phyloP scores from a whole-genome alignment of 2,888 invertebrate species.

The Acheta domesticus region DNA sequence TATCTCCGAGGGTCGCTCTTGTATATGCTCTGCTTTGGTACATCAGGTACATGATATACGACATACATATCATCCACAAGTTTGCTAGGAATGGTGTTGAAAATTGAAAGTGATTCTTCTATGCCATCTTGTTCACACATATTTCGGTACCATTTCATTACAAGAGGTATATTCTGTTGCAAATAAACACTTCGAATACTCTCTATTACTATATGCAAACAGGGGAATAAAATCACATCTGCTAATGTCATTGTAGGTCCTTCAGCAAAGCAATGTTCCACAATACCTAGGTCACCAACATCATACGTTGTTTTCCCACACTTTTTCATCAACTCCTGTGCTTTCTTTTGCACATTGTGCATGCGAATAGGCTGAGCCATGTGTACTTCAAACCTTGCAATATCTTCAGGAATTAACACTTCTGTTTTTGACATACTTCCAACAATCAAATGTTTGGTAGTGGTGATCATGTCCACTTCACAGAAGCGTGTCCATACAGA shows the following conservation, averaged over 20 bases:
- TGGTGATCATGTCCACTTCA: slow-evolving; percentile 70
- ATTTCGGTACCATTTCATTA: slow-evolving; percentile 60
- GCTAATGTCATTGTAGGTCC: slow-evolving; percentile 78
- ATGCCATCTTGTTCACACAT: slow-evolving; percentile 42
- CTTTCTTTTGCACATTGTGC: slow-evolving; percentile 79
- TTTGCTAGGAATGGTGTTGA: slow-evolving; percentile 31
- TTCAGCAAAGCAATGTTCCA: slow-evolving; percentile 75
- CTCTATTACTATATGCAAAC: slow-evolving; percentile 60
- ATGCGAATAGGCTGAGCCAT: slow-evolving; percentile 76
- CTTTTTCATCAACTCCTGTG: slow-evolving; percentile 55
- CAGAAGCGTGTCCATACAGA: slow-evolving; percentile 91
- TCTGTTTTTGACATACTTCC: slow-evolving; percentile 41
- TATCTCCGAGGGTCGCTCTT: slow-evolving; percentile 74
- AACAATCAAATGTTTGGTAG: slow-evolving; percentile 52
- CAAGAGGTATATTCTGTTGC: slow-evolving; percentile 56
- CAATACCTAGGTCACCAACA: slow-evolving; percentile 41
- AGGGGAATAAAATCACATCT: slow-evolving; percentile 75
- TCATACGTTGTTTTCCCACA: slow-evolving; percentile 20
- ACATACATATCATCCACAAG: slow-evolving; percentile 33
- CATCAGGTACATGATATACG: slow-evolving; percentile 48
- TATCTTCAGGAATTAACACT: slow-evolving; percentile 60
- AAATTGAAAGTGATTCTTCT: slow-evolving; percentile 37
- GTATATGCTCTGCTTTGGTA: slow-evolving; percentile 65
- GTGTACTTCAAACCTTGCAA: slow-evolving; percentile 79
- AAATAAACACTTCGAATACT: slow-evolving; percentile 47